Evolutionary conservation across 2,888 invertebrate genomes (phyloP).

Genomic region (Ceratothoa steindachneri): DNA sequence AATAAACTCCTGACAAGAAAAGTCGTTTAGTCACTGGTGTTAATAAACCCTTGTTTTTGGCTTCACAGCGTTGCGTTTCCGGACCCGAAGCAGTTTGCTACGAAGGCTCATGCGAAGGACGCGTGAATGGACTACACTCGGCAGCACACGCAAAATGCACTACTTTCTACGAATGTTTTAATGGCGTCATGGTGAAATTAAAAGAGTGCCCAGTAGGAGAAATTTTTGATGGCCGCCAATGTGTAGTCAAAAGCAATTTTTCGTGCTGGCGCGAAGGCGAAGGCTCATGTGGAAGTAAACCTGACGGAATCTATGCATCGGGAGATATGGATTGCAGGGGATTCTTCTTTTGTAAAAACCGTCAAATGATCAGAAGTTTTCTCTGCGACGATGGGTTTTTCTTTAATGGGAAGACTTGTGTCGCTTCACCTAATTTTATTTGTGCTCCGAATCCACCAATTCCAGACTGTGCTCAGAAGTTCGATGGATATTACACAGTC

Average conservation of each 20-base stretch:
- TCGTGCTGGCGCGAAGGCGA: conserved; percentile 38
- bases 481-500: conserved; percentile 38
- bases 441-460: conserved; percentile 28
- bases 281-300: conserved; percentile 28
- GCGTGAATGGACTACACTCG: conserved; percentile 37
- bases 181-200: conserved; percentile 36
- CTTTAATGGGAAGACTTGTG: conserved; percentile 41
- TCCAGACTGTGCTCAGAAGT: conserved; percentile 39
- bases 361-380: conserved; percentile 35
- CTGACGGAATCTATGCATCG: conserved; percentile 29
- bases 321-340: conserved; percentile 34
- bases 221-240: conserved; percentile 36
- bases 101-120: conserved; percentile 40
- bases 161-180: conserved; percentile 40
- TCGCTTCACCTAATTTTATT: conserved; percentile 29
- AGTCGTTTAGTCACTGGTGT: too few species aligned
- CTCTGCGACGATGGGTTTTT: conserved; percentile 29
- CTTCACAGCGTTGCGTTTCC: conserved; percentile 22
- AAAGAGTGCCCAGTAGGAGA: conserved; percentile 32
- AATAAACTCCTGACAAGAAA: too few species aligned
- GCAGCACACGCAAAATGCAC: conserved; percentile 34
- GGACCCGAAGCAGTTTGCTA: conserved; percentile 28
- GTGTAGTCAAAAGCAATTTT: conserved; percentile 27
- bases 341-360: conserved; percentile 37
- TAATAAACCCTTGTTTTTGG: too few species aligned